Percentiles rank a stretch among this genome's conserved stretches.
Conservation (phyloP, 2,888 invertebrate genomes). For the Trissoscelio sp. region DNA sequence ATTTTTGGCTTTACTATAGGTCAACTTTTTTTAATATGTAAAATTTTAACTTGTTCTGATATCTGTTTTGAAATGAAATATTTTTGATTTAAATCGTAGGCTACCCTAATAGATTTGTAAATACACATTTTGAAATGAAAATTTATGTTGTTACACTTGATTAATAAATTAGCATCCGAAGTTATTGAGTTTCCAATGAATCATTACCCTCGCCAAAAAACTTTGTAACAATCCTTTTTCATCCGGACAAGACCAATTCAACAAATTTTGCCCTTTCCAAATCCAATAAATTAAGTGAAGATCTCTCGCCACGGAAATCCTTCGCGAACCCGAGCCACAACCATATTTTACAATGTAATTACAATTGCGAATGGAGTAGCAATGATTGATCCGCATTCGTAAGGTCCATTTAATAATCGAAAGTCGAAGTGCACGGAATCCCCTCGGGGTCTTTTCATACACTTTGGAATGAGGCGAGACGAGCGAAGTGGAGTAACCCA, state of each 20-base stretch:
- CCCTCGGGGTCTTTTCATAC: slow-evolving; percentile 40
- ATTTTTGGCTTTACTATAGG: too few species aligned
- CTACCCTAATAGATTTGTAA: too few species aligned
- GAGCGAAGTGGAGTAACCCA: slow-evolving; percentile 55
- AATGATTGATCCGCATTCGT: slow-evolving; percentile 53
- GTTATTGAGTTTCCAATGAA: neutral
- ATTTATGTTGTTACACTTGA: too few species aligned
- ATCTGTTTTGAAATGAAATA: too few species aligned
- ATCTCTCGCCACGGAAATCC: slow-evolving; percentile 15
- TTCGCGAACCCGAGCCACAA: neutral
- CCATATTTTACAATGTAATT: slow-evolving; percentile 44
- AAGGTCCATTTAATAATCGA: slow-evolving; percentile 60
- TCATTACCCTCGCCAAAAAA: neutral
- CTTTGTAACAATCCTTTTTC: neutral
- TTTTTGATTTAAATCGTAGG: too few species aligned
- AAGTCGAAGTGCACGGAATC: slow-evolving; percentile 48
- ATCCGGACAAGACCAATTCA: neutral
- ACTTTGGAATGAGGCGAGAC: slow-evolving; percentile 5
- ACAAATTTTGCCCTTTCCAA: slow-evolving; percentile 4
- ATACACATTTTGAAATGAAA: too few species aligned
- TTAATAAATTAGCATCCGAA: too few species aligned
- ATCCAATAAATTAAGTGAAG: slow-evolving; percentile 21
- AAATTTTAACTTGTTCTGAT: too few species aligned
- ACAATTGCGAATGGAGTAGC: slow-evolving; percentile 40
- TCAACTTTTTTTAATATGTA: too few species aligned